Base-by-base conservation (phyloP, 2,797 vertebrate genomes). In the Columba guinea region DNA sequence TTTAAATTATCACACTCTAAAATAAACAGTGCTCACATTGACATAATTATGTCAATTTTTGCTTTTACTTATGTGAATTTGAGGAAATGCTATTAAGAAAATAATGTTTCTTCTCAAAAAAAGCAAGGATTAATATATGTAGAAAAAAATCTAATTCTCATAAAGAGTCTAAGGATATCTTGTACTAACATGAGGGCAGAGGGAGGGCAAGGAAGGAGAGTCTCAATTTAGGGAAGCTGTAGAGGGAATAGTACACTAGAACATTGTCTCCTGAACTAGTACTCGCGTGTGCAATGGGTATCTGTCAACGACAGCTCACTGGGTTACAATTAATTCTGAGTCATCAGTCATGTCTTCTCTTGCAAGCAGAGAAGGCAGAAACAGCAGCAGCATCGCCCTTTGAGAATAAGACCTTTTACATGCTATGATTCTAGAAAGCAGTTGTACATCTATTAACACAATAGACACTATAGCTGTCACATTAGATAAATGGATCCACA, bases 321-420 rank as follows among this genome's bases (percentile, higher is more conserved):
- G 63, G 59, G 68, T 85, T 87, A 90, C 63, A 91, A 95, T 85
- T 94, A 96, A 97, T 92, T 93, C 70, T 92, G 63, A 97, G 62
- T 87, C 82, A 97, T 93, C 78, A 83, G 48, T 78, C 27, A n/a
- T 88, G 75, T 83, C 53, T 89, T 93, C 67, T 95, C 81, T 52
- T 79, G 55, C 63, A 84, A 94, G 81, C 75, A 52, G 37, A 32
- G 53, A 94, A 97, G 93, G 71, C 41, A 70, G 44, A 75, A 86
- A 76, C 20, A 10, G 62, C 69, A 95, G 49, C 79, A 88, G 44
- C 55, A 9, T 8, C 91, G 62, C 53, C 90, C 60, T 84, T 94
- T 85, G 71, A 96, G 78, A 52, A 62, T 87, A 93, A 75, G 39
- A 51, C 37, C 19, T 32, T 95, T 94, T 92, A 71, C 84, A 89